A percentile compares a stretch with the other conserved stretches of the same genome.
phyloP scores from a whole-genome alignment of 2,113 vertebrate species.

The Picathartes gymnocephalus region DNA sequence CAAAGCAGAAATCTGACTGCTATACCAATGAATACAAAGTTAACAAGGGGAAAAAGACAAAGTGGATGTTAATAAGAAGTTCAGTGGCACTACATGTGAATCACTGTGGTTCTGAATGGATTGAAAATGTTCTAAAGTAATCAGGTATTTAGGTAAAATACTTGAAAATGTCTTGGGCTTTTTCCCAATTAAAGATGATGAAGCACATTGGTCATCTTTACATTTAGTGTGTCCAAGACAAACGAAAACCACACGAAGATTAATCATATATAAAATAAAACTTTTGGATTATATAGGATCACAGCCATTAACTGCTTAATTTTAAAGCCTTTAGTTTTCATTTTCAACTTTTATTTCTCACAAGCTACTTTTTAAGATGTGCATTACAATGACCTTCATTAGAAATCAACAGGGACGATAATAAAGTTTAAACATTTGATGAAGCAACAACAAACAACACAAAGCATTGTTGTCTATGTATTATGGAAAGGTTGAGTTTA shows the following conservation, averaged over 20 bases:
- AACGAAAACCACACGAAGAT: neutral
- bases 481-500: neutral
- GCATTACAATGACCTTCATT: neutral
- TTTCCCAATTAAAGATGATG: neutral
- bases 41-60: neutral
- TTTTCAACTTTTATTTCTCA: neutral
- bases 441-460: neutral
- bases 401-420: neutral
- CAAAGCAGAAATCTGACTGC: neutral
- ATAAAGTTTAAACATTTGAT: neutral
- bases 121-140: neutral
- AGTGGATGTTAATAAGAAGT: neutral
- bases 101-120: neutral
- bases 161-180: neutral
- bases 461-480: neutral
- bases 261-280: neutral
- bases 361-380: neutral
- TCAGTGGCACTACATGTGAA: neutral
- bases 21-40: neutral
- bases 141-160: neutral
- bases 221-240: neutral
- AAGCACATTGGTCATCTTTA: neutral
- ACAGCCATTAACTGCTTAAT: neutral
- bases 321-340: neutral
- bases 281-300: accelerated